phyloP scores from a whole-genome alignment of 2,797 vertebrate genomes.

The Poeciliopsis infans region DNA sequence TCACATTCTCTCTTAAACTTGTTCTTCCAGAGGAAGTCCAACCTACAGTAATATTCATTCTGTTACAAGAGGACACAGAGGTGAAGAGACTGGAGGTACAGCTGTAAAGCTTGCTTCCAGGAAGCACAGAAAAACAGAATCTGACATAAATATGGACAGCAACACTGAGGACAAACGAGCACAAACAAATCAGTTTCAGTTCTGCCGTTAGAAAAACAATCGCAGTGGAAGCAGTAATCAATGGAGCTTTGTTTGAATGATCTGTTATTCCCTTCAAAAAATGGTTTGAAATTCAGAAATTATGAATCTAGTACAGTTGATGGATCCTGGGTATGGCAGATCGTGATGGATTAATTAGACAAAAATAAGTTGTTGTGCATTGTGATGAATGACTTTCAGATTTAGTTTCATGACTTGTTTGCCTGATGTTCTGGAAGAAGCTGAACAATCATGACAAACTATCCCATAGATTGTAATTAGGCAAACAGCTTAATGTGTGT shows the following conservation, averaged over 20 bases:
- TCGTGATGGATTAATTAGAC: not conserved
- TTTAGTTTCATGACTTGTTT: not conserved
- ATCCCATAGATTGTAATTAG: too few relatives aligned
- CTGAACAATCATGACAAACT: slow-evolving; percentile 2
- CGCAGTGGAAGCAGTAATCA: not conserved
- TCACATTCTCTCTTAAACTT: slow-evolving; percentile 99
- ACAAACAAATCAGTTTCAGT: not conserved
- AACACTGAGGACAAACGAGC: slow-evolving; percentile 5
- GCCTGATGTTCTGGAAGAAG: not conserved
- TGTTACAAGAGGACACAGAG: slow-evolving; percentile 96
- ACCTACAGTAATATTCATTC: slow-evolving; percentile 95
- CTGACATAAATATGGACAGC: slow-evolving; percentile 19
- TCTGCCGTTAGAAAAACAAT: not conserved
- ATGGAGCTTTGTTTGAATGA: slow-evolving; percentile 1
- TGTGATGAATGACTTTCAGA: slow-evolving; percentile 20
- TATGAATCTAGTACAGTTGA: not conserved
- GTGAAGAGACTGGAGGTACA: slow-evolving; percentile 93
- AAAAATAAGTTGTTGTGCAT: not conserved
- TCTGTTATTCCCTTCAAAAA: not conserved
- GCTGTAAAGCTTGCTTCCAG: slow-evolving; percentile 66
- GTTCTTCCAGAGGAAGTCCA: slow-evolving; percentile 99
- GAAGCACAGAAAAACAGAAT: slow-evolving; percentile 63
- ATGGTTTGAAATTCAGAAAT: not conserved
- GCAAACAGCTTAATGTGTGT: not conserved
- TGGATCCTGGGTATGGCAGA: not conserved